phyloP scores from a whole-genome alignment of 2,797 vertebrate genomes.

The Tachyglossus aculeatus region DNA sequence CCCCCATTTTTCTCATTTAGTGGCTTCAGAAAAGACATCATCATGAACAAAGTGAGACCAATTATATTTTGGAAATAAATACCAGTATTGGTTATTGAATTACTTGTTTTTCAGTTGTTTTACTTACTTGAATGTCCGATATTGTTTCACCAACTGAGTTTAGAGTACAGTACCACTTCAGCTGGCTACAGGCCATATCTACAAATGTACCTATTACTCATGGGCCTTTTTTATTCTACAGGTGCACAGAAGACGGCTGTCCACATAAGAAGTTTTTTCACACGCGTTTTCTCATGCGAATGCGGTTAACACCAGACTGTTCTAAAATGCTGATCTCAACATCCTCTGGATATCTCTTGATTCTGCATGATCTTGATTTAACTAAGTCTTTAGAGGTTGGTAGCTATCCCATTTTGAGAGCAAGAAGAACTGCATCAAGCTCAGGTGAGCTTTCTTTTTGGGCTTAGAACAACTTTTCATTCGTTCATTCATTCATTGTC shows the following conservation, averaged over 20 bases:
- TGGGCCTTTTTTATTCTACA: slow-evolving; percentile 49
- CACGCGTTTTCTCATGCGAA: slow-evolving; percentile 97
- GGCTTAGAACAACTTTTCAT: slow-evolving; percentile 7
- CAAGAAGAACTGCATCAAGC: slow-evolving; percentile 87
- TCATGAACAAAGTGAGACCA: too few relatives aligned
- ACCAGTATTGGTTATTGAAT: too few relatives aligned
- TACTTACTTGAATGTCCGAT: too few relatives aligned
- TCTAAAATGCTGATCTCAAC: slow-evolving; percentile 99
- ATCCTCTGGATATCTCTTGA: slow-evolving; percentile 96
- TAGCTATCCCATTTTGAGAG: slow-evolving; percentile 94
- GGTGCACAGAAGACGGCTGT: slow-evolving; percentile 98
- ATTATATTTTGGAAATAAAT: too few relatives aligned
- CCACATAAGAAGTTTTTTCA: slow-evolving; percentile 99
- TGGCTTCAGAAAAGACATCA: too few relatives aligned
- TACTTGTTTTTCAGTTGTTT: too few relatives aligned
- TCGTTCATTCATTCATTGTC: too few relatives aligned
- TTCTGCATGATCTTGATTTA: slow-evolving; percentile 96
- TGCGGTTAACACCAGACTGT: slow-evolving; percentile 97
- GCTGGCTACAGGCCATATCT: too few relatives aligned
- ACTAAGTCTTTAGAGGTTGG: slow-evolving; percentile 97
- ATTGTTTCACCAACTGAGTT: too few relatives aligned
- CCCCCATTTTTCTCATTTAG: too few relatives aligned
- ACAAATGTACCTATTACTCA: too few relatives aligned
- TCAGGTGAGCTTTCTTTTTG: slow-evolving; percentile 79
- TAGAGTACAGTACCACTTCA: too few relatives aligned